Conservation (phyloP, 2,888 invertebrate species). For the Hyposoter didymator region DNA sequence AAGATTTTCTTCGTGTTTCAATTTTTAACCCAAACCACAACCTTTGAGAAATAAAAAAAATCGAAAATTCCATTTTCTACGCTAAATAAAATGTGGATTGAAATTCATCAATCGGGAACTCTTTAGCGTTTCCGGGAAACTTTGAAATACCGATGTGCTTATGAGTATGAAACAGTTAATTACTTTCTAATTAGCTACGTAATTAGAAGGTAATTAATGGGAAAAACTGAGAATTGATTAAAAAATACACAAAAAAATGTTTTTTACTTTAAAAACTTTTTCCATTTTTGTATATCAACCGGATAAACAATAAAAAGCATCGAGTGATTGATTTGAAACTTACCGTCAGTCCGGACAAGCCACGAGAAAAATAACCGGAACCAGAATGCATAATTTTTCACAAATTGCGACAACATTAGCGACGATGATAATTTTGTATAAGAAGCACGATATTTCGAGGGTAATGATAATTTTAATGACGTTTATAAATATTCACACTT, state of each 20-base stretch:
- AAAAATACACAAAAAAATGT: background rate
- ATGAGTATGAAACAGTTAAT: too few relatives aligned
- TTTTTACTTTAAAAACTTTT: background rate
- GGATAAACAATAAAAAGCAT: background rate
- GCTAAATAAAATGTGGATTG: too few relatives aligned
- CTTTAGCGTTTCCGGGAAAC: too few relatives aligned
- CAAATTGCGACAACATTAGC: background rate
- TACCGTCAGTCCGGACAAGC: background rate
- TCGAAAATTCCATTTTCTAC: background rate
- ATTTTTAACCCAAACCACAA: background rate
- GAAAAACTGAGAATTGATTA: too few relatives aligned
- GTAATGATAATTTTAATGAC: constrained; percentile 8
- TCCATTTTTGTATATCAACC: background rate
- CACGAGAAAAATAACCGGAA: background rate
- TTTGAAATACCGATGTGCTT: too few relatives aligned
- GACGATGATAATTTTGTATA: background rate
- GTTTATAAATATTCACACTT: constrained; percentile 13
- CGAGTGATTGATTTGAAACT: background rate
- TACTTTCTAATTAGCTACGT: background rate
- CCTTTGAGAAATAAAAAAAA: background rate
- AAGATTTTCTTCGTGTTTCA: background rate
- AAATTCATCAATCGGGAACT: too few relatives aligned
- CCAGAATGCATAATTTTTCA: background rate
- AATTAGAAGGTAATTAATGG: background rate
- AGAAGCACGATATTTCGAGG: constrained; percentile 4